phyloP scores from a whole-genome alignment of 2,797 vertebrate species.

The Acestrorhynchus altus region DNA sequence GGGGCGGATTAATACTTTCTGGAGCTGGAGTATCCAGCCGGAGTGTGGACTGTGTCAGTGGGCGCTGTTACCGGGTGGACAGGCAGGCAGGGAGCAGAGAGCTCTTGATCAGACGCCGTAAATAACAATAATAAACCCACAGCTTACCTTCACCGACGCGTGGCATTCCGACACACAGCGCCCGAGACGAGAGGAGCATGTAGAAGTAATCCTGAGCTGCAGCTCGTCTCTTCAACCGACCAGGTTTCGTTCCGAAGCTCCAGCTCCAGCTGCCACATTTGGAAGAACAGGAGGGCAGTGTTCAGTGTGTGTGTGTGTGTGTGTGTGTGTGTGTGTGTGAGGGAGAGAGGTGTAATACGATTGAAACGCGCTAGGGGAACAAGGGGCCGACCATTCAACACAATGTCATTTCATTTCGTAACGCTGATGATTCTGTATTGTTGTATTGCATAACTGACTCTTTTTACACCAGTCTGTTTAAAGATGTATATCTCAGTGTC shows the following conservation, averaged over 20 bases:
- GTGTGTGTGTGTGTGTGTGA: background rate
- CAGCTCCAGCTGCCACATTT: conserved; percentile 67
- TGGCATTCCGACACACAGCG: conserved; percentile 58
- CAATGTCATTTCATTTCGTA: conserved; percentile 1
- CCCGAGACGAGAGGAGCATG: background rate
- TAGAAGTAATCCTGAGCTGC: conserved; percentile 21
- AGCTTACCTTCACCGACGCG: conserved; percentile 70
- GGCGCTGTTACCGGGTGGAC: conserved; percentile 23
- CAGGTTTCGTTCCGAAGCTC: conserved; percentile 65
- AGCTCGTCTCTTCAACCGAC: conserved; percentile 57
- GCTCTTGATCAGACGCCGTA: background rate
- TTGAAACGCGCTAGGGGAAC: conserved; percentile 60
- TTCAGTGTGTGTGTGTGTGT: conserved; percentile 40
- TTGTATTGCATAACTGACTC: background rate
- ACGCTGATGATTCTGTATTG: background rate
- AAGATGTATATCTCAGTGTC: background rate
- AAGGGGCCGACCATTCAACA: background rate
- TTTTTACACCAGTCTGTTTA: background rate
- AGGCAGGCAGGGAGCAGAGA: background rate
- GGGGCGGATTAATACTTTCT: no score
- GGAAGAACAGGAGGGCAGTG: conserved; percentile 77
- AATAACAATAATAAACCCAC: background rate
- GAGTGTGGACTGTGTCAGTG: background rate
- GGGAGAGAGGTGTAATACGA: conserved; percentile 58
- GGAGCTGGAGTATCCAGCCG: no score